Conservation (phyloP, 1,140 invertebrate species). For the Tigriopus japonicus region DNA sequence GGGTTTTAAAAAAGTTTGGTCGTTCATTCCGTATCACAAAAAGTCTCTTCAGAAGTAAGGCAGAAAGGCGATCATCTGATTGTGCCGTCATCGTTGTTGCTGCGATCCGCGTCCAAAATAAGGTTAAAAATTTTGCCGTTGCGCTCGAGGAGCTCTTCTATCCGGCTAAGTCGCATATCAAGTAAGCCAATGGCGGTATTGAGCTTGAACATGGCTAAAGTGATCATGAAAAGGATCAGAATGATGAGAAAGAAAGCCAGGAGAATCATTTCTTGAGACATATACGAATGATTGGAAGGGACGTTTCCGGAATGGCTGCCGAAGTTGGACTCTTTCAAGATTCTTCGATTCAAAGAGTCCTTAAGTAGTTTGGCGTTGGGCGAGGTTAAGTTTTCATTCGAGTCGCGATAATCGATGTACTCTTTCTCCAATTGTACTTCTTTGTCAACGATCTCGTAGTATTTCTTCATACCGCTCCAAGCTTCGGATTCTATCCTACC, state of each 20-base stretch:
- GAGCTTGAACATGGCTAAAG: neutral
- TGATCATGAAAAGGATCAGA: neutral
- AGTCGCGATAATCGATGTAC: neutral
- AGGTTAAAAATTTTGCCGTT: neutral
- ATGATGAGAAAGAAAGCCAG: neutral
- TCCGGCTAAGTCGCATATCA: neutral
- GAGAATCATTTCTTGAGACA: neutral
- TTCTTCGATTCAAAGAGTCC: too few species aligned
- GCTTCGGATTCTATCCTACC: neutral
- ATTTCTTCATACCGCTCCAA: neutral
- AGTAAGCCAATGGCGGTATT: neutral
- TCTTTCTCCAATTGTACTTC: neutral
- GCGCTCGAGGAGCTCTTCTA: neutral
- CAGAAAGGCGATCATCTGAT: too few species aligned
- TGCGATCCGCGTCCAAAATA: too few species aligned
- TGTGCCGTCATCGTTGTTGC: too few species aligned
- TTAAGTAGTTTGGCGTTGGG: too few species aligned
- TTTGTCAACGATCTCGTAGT: neutral
- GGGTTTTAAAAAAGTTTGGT: neutral
- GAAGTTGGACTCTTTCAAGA: too few species aligned
- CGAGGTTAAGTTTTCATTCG: neutral
- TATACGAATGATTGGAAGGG: too few species aligned
- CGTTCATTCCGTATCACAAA: too few species aligned
- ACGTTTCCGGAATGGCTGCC: too few species aligned
- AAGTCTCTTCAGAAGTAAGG: too few species aligned